These are phyloP conservation scores for Potorous gilbertii DNA, from an alignment of 2,797 vertebrate species.

Conservation along the genomic window DNA sequence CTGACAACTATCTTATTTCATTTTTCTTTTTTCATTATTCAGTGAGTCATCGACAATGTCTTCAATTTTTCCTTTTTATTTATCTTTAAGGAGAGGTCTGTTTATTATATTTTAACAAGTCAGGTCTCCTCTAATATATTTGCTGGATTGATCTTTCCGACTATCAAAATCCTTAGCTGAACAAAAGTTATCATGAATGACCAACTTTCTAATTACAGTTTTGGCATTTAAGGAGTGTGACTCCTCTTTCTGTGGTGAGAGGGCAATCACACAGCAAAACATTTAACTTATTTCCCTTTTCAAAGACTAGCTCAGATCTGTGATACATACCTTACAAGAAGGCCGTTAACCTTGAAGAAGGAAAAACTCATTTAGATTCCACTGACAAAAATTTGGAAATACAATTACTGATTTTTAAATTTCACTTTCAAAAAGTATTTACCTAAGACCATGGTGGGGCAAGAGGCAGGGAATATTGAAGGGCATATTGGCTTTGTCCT, in stretches of 20 bases:
- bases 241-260: not conserved
- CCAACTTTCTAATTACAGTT: not conserved
- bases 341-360: not conserved
- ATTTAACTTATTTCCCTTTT: slow-evolving; percentile 36
- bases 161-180: not conserved
- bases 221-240: not conserved
- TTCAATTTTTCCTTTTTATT: slow-evolving; percentile 15
- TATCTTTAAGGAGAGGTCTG: slow-evolving; percentile 39
- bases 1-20: slow-evolving; percentile 1
- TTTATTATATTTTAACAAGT: slow-evolving; percentile 27
- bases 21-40: slow-evolving; percentile 1
- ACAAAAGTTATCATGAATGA: slow-evolving; percentile 30
- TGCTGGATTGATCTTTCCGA: slow-evolving; percentile 9
- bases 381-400: slow-evolving; percentile 41
- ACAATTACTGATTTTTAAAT: slow-evolving; percentile 31
- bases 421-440: not conserved
- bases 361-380: slow-evolving; percentile 16
- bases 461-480: not conserved
- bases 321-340: slow-evolving; percentile 7
- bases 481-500: not conserved
- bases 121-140: not conserved
- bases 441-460: not conserved
- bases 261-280: not conserved
- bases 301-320: not conserved
- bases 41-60: not conserved